Base-by-base conservation (phyloP, 2,797 vertebrate species). In the Poecilia velifera region DNA sequence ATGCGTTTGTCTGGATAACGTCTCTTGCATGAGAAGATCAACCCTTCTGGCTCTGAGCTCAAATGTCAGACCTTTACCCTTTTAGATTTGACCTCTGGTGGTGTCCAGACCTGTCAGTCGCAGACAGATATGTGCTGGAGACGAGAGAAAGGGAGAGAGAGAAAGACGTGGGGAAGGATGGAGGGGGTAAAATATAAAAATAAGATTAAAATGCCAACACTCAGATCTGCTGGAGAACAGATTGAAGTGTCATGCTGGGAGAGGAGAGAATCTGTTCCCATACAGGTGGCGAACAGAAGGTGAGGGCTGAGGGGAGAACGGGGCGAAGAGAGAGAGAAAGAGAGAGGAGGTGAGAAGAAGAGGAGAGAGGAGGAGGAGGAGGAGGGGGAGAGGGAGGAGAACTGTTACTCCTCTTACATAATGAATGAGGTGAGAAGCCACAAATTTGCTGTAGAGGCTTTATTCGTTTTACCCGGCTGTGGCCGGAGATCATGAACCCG, bases 31-130 rank as follows among this genome's bases (percentile, higher is more conserved):
- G 25, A 57, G 77, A 82, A 78, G 80, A 79, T 90, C 86, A 72
- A 82, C 84, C 87, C 93, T 74, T 86, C 86, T 79, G 88, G 86
- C 88, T 79, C 77, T 74, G 47, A 83, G 87, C 86, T 88, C 87
- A 95, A 96, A 96, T 94, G 94, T 95, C 94, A 95, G 93, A 92
- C 92, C 93, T 95, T 91, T 93, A 92, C 95, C 95, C 94, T 96
- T 95, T 94, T 47, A 68, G 88, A 84, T 86, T 64, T 81, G 89
- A 93, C 93, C 94, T 18, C 81, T 86, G 94, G 95, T 85, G 66
- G 76, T 36, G 8, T 85, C 76, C 82, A 76, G 86, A 77, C 88
- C 80, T 89, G 89, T 79, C 86, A 88, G 84, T 91, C 78, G 41
- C 43, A 59, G 51, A 46, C 80, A 64, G 71, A 47, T 90, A 89